Evolutionary conservation across 1,140 invertebrate species (phyloP).

Genomic region (Chionoecetes opilio): DNA sequence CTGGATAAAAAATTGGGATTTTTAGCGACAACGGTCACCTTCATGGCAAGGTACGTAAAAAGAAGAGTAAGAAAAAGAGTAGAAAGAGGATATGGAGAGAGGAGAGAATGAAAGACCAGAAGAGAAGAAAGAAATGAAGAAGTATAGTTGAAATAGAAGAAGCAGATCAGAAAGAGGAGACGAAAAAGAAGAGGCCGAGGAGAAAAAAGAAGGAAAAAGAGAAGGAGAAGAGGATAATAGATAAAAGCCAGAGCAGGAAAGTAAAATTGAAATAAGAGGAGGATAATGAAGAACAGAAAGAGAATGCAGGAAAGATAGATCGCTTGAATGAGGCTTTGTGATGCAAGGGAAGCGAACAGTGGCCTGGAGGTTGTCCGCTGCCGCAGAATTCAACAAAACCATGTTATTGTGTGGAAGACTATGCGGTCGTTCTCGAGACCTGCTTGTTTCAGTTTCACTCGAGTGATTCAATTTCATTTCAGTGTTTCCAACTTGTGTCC

Average conservation of each 20-base stretch:
- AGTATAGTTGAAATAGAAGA: too few relatives aligned
- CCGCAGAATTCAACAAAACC: neutral
- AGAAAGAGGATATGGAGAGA: neutral
- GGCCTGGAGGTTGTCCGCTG: neutral
- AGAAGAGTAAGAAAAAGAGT: too few relatives aligned
- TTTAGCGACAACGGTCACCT: too few relatives aligned
- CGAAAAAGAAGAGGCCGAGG: neutral
- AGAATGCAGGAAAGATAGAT: neutral
- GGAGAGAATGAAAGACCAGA: neutral
- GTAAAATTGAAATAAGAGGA: neutral
- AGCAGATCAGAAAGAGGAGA: neutral
- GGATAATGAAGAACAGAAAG: neutral
- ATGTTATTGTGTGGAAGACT: conserved; percentile 9
- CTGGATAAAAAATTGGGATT: too few relatives aligned
- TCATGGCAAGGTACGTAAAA: too few relatives aligned
- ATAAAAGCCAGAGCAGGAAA: neutral
- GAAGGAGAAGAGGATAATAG: neutral
- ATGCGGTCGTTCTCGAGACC: neutral
- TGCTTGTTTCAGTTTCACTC: neutral
- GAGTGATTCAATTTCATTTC: conserved; percentile 20
- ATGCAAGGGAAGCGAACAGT: neutral
- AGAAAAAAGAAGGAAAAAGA: neutral
- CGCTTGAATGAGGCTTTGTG: neutral
- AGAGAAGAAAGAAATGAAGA: neutral
- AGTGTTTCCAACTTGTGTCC: neutral